Conservation (phyloP, 2,113 vertebrate genomes). For the Thryonomys swinderianus region DNA sequence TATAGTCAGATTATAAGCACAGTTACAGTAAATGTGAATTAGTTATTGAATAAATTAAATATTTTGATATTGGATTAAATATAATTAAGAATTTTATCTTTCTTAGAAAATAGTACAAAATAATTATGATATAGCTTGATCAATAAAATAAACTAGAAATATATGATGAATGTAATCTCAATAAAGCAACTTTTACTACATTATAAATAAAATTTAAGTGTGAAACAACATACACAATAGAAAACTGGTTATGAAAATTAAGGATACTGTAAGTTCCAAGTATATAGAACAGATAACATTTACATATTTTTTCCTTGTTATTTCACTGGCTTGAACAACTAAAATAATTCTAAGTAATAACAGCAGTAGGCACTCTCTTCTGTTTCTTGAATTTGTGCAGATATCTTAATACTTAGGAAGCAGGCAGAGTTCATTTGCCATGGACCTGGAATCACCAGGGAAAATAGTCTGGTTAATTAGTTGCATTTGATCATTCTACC, state of each 20-base stretch:
- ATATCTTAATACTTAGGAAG: neutral
- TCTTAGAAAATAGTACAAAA: neutral
- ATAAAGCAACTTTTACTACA: neutral
- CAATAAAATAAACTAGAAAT: neutral
- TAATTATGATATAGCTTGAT: neutral
- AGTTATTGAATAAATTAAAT: neutral
- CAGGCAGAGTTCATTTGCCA: neutral
- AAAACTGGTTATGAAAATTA: neutral
- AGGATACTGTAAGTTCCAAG: neutral
- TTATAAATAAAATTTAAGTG: conserved; percentile 15
- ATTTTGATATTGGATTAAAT: neutral
- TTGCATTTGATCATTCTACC: neutral
- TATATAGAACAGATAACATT: neutral
- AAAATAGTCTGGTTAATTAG: neutral
- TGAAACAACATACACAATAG: neutral
- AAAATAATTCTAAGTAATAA: neutral
- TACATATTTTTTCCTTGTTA: neutral
- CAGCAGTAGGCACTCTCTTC: neutral
- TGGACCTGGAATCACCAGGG: neutral
- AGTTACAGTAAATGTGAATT: neutral
- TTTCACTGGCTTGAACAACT: neutral
- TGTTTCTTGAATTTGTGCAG: neutral
- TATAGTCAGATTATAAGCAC: neutral
- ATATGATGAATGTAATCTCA: neutral
- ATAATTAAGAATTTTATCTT: neutral